These are phyloP conservation scores for Oreochromis spilurus DNA, from an alignment of 2,113 vertebrate species.

Conservation along the genomic window DNA sequence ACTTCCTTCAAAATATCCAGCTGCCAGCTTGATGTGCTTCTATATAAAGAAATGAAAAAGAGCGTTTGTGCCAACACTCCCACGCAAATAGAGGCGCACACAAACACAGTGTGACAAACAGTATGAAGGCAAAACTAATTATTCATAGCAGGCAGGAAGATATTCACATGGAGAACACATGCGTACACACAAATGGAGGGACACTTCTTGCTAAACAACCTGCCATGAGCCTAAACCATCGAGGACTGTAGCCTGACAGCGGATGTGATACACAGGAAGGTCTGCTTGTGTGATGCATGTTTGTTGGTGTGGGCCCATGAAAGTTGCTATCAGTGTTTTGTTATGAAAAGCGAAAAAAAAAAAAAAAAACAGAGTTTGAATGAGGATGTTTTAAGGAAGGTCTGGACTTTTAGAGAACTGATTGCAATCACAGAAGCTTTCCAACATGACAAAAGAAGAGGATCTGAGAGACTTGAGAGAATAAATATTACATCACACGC, in stretches of 20 bases:
- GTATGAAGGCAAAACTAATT: slow-evolving; percentile 17
- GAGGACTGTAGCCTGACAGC: not conserved
- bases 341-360: not conserved
- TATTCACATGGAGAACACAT: not conserved
- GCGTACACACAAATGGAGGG: not conserved
- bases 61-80: not conserved
- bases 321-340: not conserved
- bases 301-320: not conserved
- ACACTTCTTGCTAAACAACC: not conserved
- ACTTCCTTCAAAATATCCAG: not conserved
- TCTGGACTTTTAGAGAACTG: not conserved
- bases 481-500: slow-evolving; percentile 11
- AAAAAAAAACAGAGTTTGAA: not conserved
- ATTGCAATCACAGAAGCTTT: not conserved
- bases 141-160: not conserved
- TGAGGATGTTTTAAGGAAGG: not conserved
- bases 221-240: not conserved
- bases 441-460: not conserved
- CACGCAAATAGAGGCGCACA: not conserved
- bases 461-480: not conserved
- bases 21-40: slow-evolving; percentile 7
- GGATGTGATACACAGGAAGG: not conserved
- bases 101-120: slow-evolving; percentile 6
- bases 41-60: slow-evolving; percentile 18
- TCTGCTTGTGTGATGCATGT: not conserved